Percentiles rank a stretch among this genome's conserved stretches.
Conservation (phyloP, 2,797 vertebrate genomes). For the Chelmon rostratus region DNA sequence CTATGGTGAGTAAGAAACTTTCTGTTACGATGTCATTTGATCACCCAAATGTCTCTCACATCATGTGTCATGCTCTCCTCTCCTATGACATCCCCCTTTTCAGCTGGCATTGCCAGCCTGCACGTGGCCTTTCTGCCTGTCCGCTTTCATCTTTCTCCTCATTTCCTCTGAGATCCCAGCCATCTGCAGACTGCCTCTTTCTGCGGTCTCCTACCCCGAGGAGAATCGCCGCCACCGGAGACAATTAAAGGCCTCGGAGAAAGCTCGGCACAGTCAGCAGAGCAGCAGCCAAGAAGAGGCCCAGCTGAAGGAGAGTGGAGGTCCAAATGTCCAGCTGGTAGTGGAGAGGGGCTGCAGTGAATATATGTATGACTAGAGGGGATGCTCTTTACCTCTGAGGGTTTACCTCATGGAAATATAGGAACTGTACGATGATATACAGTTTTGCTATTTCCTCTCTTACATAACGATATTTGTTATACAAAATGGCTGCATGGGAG, state of each 20-base stretch:
- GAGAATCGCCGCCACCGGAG: slow-evolving; percentile 85
- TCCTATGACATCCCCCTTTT: slow-evolving; percentile 49
- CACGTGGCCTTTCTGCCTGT: slow-evolving; percentile 91
- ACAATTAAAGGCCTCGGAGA: slow-evolving; percentile 43
- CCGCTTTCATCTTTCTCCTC: slow-evolving; percentile 88
- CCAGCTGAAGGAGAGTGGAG: neutral
- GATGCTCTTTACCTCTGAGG: neutral
- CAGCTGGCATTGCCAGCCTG: slow-evolving; percentile 87
- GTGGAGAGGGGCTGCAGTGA: slow-evolving; percentile 10
- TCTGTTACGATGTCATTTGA: neutral
- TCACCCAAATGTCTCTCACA: slow-evolving; percentile 34
- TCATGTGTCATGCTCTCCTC: slow-evolving; percentile 52
- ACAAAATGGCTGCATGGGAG: slow-evolving; percentile 43
- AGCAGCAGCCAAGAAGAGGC: slow-evolving; percentile 41
- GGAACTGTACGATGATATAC: neutral
- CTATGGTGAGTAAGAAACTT: slow-evolving; percentile 79
- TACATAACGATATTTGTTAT: slow-evolving; percentile 37
- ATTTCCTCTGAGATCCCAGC: slow-evolving; percentile 83
- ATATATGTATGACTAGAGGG: slow-evolving; percentile 8
- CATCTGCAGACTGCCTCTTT: slow-evolving; percentile 87
- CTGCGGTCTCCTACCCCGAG: slow-evolving; percentile 88
- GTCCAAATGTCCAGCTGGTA: slow-evolving; percentile 24
- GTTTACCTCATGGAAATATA: neutral
- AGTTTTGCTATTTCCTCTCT: slow-evolving; percentile 6
- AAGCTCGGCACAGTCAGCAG: slow-evolving; percentile 35